phyloP scores from a whole-genome alignment of 2,797 vertebrate species.

The Falco naumanni region DNA sequence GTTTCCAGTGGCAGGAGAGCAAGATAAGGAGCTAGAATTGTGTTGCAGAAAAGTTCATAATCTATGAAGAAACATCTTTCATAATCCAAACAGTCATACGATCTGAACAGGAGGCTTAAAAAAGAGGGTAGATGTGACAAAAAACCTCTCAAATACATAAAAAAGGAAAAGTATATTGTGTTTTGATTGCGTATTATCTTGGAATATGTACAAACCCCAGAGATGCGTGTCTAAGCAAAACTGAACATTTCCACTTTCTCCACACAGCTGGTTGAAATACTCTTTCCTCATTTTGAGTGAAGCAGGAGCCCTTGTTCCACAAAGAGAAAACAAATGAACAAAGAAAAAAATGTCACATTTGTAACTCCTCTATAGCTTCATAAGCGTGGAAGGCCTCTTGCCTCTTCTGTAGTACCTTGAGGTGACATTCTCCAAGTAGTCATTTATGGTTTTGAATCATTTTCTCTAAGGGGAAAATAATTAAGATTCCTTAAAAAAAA shows the following conservation, averaged over 20 bases:
- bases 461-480: constrained; percentile 39
- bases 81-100: not conserved
- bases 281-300: constrained; percentile 12
- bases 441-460: constrained; percentile 61
- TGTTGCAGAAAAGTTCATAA: not conserved
- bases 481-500: not conserved
- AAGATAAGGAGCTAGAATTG: not conserved
- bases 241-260: not conserved
- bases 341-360: constrained; percentile 29
- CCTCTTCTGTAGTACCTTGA: constrained; percentile 42
- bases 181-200: not conserved
- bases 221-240: not conserved
- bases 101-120: not conserved
- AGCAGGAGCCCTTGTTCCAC: not conserved
- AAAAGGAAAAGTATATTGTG: not conserved
- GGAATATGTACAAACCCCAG: not conserved
- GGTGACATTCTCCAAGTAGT: constrained; percentile 52
- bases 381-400: constrained; percentile 42
- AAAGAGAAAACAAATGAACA: constrained; percentile 44
- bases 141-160: not conserved
- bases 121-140: not conserved
- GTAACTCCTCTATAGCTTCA: constrained; percentile 18
- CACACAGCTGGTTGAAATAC: not conserved
- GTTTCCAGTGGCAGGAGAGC: not conserved
- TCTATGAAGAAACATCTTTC: not conserved